Percentiles rank a stretch among this genome's conserved stretches.
phyloP scores from a whole-genome alignment of 2,113 vertebrate genomes.

The Brachypodius melanocephalos region DNA sequence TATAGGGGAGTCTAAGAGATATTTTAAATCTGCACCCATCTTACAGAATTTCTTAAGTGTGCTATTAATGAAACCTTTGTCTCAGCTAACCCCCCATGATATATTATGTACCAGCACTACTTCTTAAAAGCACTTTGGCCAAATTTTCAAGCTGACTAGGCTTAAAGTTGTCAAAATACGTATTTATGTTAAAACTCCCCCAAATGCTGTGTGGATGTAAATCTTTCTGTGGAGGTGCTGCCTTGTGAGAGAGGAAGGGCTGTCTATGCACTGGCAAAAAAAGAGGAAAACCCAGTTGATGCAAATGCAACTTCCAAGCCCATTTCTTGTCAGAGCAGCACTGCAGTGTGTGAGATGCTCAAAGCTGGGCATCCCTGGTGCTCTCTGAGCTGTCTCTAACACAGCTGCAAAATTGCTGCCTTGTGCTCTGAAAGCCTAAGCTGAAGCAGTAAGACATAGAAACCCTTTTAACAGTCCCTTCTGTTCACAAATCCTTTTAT shows the following conservation, averaged over 20 bases:
- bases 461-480: neutral
- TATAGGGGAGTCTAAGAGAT: neutral
- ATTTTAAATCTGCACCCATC: neutral
- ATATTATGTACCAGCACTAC: neutral
- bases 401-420: neutral
- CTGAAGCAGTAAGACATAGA: neutral
- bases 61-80: neutral
- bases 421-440: neutral
- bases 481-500: neutral
- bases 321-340: neutral
- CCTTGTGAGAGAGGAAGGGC: neutral
- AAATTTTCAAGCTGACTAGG: neutral
- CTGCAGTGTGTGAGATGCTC: neutral
- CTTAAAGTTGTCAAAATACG: slow-evolving; percentile 15
- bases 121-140: slow-evolving; percentile 20
- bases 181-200: neutral
- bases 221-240: neutral
- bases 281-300: neutral
- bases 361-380: neutral
- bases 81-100: slow-evolving; percentile 15
- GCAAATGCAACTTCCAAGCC: neutral
- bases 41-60: neutral
- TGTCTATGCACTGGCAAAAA: neutral
- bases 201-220: neutral
- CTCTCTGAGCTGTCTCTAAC: neutral